Evolutionary conservation across 2,113 vertebrate species (phyloP).

Genomic region (Chloropsis cyanopogon): DNA sequence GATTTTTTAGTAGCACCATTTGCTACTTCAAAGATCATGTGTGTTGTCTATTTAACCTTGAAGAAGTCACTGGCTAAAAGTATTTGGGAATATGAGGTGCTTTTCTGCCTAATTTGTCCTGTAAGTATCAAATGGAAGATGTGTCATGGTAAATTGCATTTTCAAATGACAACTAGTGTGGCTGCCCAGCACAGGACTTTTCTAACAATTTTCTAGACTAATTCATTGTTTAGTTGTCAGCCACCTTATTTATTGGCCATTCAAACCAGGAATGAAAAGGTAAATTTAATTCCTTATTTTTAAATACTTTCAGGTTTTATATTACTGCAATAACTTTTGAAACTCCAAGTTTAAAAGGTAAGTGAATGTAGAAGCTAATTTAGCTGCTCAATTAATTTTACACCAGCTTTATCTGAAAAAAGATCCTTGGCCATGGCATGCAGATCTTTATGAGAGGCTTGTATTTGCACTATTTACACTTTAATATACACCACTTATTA

Average conservation of each 20-base stretch:
- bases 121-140: conserved; percentile 60
- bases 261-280: not conserved
- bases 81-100: conserved; percentile 56
- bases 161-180: not conserved
- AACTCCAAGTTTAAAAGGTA: not conserved
- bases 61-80: conserved; percentile 26
- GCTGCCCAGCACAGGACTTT: not conserved
- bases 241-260: not conserved
- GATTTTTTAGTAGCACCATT: conserved; percentile 51
- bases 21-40: conserved; percentile 34
- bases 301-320: not conserved
- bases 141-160: not conserved
- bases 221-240: not conserved
- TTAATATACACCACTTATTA: conserved; percentile 3
- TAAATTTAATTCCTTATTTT: not conserved
- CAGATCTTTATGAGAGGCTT: not conserved
- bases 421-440: not conserved
- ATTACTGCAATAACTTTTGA: not conserved
- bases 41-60: conserved; percentile 60
- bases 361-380: not conserved
- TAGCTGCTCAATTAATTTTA: not conserved
- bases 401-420: not conserved
- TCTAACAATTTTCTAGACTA: not conserved
- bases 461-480: not conserved
- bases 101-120: conserved; percentile 73